Percentiles rank a stretch among this genome's conserved stretches.
Evolutionary conservation across 2,113 vertebrate genomes (phyloP).

Genomic region (Orycteropus afer): DNA sequence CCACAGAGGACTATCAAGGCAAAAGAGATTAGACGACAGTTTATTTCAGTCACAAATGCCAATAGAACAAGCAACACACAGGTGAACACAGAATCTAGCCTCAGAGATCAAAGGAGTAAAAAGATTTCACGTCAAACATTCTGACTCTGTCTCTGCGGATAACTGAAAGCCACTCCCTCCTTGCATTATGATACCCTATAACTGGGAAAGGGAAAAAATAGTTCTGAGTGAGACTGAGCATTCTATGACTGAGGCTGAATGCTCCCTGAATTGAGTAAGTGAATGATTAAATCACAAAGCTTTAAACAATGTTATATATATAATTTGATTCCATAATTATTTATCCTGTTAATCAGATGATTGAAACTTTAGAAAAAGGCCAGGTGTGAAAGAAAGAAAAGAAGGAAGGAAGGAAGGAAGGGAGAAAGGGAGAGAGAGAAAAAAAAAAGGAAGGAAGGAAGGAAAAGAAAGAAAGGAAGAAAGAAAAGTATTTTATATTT

Average conservation of each 20-base stretch:
- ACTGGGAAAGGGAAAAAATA: rapidly evolving
- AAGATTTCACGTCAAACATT: neutral
- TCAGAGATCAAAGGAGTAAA: neutral
- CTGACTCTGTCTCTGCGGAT: neutral
- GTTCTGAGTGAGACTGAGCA: neutral
- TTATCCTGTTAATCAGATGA: neutral
- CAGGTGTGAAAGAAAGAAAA: neutral
- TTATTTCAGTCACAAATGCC: neutral
- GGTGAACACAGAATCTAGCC: neutral
- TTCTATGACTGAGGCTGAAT: neutral
- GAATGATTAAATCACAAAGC: neutral
- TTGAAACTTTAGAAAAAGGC: neutral
- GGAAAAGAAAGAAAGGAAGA: no score
- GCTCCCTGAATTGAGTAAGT: neutral
- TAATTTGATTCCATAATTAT: neutral
- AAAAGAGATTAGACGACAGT: neutral
- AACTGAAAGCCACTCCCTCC: neutral
- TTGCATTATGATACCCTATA: neutral
- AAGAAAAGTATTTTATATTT: no score
- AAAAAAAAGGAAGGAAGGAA: no score
- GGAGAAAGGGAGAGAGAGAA: no score
- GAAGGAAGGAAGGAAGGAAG: no score
- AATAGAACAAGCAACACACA: neutral
- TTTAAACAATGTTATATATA: neutral
- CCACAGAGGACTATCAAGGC: no score